Evolutionary conservation across 2,113 vertebrate genomes (phyloP), one percentile per base, ranked within the genome.

Genomic region (Felis chaus): DNA sequence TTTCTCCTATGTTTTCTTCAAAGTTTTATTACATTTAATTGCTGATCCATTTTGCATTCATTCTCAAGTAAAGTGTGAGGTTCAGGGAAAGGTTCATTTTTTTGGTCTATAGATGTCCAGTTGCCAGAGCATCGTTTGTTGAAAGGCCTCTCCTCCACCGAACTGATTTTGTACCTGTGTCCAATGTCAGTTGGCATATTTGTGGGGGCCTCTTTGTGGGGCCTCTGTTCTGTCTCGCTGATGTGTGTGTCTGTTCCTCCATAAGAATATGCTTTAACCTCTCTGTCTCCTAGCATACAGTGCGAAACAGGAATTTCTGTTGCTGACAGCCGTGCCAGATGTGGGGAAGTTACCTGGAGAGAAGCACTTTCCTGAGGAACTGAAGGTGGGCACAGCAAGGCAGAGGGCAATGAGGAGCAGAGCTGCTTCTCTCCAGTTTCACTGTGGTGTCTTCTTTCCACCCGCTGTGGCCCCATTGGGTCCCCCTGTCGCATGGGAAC

Each of bases 221-320:
- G 14, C n/a, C 12, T 50, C 36, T 21, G 5, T 79, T 76, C 50
- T 27, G 7, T 18, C 12, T 4, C 29, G 33, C 4, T n/a, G 2
- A 12, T 27, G 25, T 41, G 27, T 53, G n/a, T 85, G 48, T 36
- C 71, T 39, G 6, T 39, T 45, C 4, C n/a, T 48, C 25, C 41
- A 10, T 0, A 2, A 82, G 39, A 69, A 79, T 33, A 45, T 1
- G 0, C 31, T 65, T 81, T 29, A 13, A 36, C 63, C 73, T 91
- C 73, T 98, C 53, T 95, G 9, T 98, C 91, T 97, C 98, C 91
- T 95, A 99, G 99, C 98, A 55, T 99, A 99, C 33, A 97, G 99
- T 45, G 97, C 99, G 97, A 99, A 98, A 95, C 97, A 98, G 73
- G 99, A 99, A 36, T 96, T 98, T 82, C 98, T 99, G 96, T 98